Base-by-base conservation (phyloP, 1,140 invertebrate genomes). In the Schlechtendalia chinensis region DNA sequence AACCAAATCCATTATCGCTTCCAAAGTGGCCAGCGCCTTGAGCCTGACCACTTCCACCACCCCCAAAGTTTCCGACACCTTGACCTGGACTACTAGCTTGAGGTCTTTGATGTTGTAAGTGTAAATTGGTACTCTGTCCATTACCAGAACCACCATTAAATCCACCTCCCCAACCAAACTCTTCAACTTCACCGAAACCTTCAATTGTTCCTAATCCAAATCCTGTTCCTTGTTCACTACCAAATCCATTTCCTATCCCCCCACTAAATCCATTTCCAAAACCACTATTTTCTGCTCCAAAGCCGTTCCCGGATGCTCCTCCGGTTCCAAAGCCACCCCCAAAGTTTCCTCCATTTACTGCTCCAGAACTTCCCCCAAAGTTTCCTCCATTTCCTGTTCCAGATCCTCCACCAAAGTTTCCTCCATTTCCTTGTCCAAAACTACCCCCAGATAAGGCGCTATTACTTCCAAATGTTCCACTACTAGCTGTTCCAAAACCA, bases 131-230 rank as follows among this genome's bases (percentile, higher is more conserved):
- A 54, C 16, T 54, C 32, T 39, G 32, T 80, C 59, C 45, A 16
- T 47, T 47, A 5, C 56, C 56, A 24, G 27, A n/a, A 54, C 71
- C 81, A 12, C 69, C 81, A 58, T 71, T 71, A 12, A 81, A 81
- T 81, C 56, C 80, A n/a, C 50, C 65, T 17, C 14, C 61, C 22
- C 39, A 71, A 61, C 63, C 32, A 67, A 54, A 80, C 19, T 39
- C 77, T 47, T 74, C 45, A 22, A 22, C 39, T 59, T 24, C 54
- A 16, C 47, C 63, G 59, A 24, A 67, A 47, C 82, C 82, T 50
- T 56, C 77, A 19, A 17, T 69, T 12, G 56, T 39, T 53, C 22
- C 80, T 17, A 17, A 39, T 8, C 82, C 80, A 63, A 65, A 71
- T 47, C 79, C 82, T 58, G 45, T 29, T 14, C 27, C 72, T 47